phyloP scores from a whole-genome alignment of 1,140 invertebrate genomes.

The Pogonomyrmex californicus region DNA sequence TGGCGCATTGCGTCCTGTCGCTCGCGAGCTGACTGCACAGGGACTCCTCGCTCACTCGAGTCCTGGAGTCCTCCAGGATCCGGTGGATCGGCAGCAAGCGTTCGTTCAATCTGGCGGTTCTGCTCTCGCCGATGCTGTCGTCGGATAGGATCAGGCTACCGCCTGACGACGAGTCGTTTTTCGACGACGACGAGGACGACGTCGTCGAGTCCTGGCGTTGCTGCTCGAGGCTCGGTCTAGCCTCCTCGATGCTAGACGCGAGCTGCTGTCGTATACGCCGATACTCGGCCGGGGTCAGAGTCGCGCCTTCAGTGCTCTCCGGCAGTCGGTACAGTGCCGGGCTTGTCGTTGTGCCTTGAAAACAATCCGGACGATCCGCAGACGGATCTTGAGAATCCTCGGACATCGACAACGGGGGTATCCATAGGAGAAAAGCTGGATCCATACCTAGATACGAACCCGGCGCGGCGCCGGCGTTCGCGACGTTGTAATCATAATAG shows the following conservation, averaged over 20 bases:
- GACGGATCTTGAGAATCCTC: slow-evolving; percentile 68
- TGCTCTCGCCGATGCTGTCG: slow-evolving; percentile 63
- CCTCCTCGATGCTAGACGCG: slow-evolving; percentile 63
- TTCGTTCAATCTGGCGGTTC: slow-evolving; percentile 78
- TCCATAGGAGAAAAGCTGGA: slow-evolving; percentile 95
- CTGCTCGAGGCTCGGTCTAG: slow-evolving; percentile 54
- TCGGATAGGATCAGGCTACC: slow-evolving; percentile 31
- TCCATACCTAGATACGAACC: slow-evolving; percentile 95
- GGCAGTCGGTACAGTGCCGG: slow-evolving; percentile 57
- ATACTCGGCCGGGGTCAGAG: slow-evolving; percentile 81
- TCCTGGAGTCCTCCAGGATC: slow-evolving; percentile 82
- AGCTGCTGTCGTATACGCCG: slow-evolving; percentile 64
- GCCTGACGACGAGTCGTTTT: slow-evolving; percentile 40
- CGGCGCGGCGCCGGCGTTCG: slow-evolving; percentile 92
- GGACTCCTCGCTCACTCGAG: slow-evolving; percentile 83
- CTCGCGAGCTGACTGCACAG: slow-evolving; percentile 68
- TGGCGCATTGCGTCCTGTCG: slow-evolving; percentile 74
- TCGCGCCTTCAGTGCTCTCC: slow-evolving; percentile 78
- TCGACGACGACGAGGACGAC: slow-evolving; percentile 41
- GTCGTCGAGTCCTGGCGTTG: slow-evolving; percentile 46
- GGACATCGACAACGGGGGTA: slow-evolving; percentile 90
- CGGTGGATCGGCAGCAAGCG: slow-evolving; percentile 83
- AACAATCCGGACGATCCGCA: slow-evolving; percentile 56
- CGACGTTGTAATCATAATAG: slow-evolving; percentile 96
- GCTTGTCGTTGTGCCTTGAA: slow-evolving; percentile 62